Evolutionary conservation across 2,113 vertebrate species (phyloP), one percentile per base, ranked within the genome.

Genomic region (Hipposideros armiger): DNA sequence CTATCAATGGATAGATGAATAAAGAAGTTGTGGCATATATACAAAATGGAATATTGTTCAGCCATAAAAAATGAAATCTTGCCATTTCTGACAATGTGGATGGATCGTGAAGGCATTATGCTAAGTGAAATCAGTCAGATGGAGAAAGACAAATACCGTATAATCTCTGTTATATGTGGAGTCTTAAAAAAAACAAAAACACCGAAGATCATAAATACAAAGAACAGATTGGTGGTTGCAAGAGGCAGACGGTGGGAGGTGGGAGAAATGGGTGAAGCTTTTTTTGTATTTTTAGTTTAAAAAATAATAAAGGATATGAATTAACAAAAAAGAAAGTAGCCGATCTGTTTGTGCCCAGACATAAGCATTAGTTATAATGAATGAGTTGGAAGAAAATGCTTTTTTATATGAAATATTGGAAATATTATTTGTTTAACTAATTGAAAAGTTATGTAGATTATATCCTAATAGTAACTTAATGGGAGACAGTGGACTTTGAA

Each of bases 371-470:
- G 32, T 80, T 82, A 85, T 42, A 93, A 30, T 69, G 40, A 50
- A 26, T 94, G 22, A 56, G 3, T 72, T 73, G 89, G 42, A 96
- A 89, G 42, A 87, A 67, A 78, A 64, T 62, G n/a, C 3, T 24
- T 96, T 87, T 92, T 22, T 30, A 42, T 88, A 73, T 30, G 47
- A 97, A 83, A 77, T 50, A 56, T 62, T 91, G 16, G 78, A 80
- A 64, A 56, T 91, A 94, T 89, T 20, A 77, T 62, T 62, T 87
- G 14, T 54, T 96, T 82, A 94, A 87, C 26, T 88, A 69, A 93
- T 60, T 89, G 5, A 70, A 96, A 93, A 78, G 3, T 45, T 54
- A 66, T 64, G 1, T 26, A 89, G 32, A 86, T 62, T 88, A 76
- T 77, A 28, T 56, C 36, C 4, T 94, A 50, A 84, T 42, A 78